phyloP scores from a whole-genome alignment of 2,797 vertebrate species.

The Zalophus californianus region DNA sequence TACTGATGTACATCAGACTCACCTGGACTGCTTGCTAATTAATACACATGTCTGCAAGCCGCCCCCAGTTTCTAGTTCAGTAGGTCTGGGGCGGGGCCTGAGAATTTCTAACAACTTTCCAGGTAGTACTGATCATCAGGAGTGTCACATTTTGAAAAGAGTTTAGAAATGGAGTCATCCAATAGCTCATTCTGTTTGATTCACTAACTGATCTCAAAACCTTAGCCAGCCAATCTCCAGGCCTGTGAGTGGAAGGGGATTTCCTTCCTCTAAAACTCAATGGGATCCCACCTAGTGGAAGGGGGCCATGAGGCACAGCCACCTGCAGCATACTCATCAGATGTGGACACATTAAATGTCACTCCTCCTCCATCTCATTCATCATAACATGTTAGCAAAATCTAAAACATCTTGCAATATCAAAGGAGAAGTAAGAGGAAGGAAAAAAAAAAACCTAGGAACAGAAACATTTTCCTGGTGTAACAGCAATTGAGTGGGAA shows the following conservation, averaged over 20 bases:
- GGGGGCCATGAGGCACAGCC: background rate
- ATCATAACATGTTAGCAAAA: background rate
- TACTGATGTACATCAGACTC: background rate
- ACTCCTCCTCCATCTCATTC: background rate
- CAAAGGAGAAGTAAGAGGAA: background rate
- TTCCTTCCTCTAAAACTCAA: background rate
- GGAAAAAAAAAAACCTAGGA: background rate
- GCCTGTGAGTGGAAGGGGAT: background rate
- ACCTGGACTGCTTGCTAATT: background rate
- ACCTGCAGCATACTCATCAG: background rate
- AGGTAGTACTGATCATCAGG: background rate
- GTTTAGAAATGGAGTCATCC: background rate
- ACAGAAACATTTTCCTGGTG: background rate
- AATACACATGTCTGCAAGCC: background rate
- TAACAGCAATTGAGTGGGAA: background rate
- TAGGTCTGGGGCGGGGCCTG: too few species aligned
- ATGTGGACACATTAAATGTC: background rate
- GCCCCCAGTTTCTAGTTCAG: background rate
- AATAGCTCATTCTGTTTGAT: background rate
- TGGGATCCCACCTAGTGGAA: background rate
- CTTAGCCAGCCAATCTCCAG: background rate
- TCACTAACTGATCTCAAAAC: background rate
- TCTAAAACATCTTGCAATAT: background rate
- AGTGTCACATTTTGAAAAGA: background rate
- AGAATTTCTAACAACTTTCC: background rate